Evolutionary conservation across 2,113 vertebrate genomes (phyloP), one percentile per base, ranked within the genome.

Genomic region (Polypterus bichir): DNA sequence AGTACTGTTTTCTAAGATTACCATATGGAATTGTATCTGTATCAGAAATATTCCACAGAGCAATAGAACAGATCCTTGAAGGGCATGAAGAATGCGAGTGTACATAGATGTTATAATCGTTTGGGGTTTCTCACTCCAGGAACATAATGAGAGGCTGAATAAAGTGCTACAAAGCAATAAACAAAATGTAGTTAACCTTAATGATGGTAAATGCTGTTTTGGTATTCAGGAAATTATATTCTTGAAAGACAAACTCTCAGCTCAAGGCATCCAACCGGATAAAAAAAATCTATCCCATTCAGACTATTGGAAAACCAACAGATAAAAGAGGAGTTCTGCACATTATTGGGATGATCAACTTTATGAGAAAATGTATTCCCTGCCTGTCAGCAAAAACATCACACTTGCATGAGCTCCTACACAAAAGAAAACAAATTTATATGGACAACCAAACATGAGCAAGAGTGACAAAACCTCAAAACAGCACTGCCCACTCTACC

Each of bases 351-450:
- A 64, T 48, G 47, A 51, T 64, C 5, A 70, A 62, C 8, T 67
- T 62, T 47, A 62, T 62, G 9, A 60, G 65, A n/a, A 64, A 63
- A 7, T 60, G 60, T 7, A 64, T 64, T 6, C 49, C 66, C 5
- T 64, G 64, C 53, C 58, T 64, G 6, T 48, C 53, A n/a, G 46
- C 49, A 51, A 62, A 68, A 48, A 68, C 44, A 8, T 7, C 62
- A 1, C n/a, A 1, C 9, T 44, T 8, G 27, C 27, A 27, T 27
- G 27, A 27, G 27, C 2, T 27, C 27, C 27, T 27, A 27, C 27
- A 27, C 27, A 27, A 27, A 27, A 27, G 27, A 27, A 27, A 27
- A 27, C 27, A 27, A 27, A 27, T 60, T 63, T 48, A 10, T 48
- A 27, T 49, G 7, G 49, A 67, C 58, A 46, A 54, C 5, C 9